phyloP scores from a whole-genome alignment of 2,888 invertebrate genomes.

The Oscheius sp. region DNA sequence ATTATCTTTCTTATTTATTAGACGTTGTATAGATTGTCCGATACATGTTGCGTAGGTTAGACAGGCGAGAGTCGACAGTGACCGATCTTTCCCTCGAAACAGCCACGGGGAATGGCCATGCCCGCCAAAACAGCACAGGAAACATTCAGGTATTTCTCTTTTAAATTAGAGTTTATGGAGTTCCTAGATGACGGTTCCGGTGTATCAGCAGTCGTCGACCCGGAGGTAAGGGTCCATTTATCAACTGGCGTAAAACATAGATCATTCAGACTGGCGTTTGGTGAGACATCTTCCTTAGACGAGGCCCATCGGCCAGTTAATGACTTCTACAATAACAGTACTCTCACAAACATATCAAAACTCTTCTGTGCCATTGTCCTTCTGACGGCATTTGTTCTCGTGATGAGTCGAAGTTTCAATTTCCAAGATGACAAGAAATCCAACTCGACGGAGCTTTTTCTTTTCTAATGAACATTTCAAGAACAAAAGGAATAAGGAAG shows the following conservation, averaged over 20 bases:
- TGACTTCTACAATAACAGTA: constrained; percentile 69
- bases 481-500: no score
- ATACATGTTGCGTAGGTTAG: constrained; percentile 42
- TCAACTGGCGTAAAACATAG: background rate
- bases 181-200: constrained; percentile 6
- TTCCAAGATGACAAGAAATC: background rate
- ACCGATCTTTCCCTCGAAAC: constrained; percentile 33
- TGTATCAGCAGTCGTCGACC: constrained; percentile 45
- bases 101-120: constrained; percentile 11
- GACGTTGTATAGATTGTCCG: constrained; percentile 39
- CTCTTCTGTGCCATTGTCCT: constrained; percentile 59
- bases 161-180: background rate
- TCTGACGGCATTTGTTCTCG: constrained; percentile 55
- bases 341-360: constrained; percentile 59
- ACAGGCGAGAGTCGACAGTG: constrained; percentile 44
- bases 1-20: background rate
- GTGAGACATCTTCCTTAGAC: constrained; percentile 41
- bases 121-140: constrained; percentile 6
- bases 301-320: constrained; percentile 58
- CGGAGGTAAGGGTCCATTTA: constrained; percentile 26
- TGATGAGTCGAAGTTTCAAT: constrained; percentile 57
- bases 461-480: constrained; percentile 13
- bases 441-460: constrained; percentile 14
- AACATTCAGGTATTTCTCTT: background rate
- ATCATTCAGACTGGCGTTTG: constrained; percentile 63